Evolutionary conservation across 2,888 invertebrate species (phyloP), one percentile per base, ranked within the genome.

Genomic region (Horisme vitalbata): DNA sequence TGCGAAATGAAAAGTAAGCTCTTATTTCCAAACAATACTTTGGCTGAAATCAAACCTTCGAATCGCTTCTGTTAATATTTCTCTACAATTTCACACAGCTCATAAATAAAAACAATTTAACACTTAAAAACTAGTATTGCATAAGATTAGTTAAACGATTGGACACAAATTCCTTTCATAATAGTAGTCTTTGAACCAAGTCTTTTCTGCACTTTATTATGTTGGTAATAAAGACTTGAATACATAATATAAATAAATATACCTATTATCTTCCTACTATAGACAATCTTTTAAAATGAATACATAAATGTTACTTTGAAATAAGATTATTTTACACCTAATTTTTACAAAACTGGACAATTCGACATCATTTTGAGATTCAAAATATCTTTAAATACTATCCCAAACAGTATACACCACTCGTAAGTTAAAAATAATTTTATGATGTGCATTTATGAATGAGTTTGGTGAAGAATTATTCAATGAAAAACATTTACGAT

Each of bases 71-170:
- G 74, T 72, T 69, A 62, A 69, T 67, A 69, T 39, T 55, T 68
- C 71, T 73, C 59, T 65, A 62, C 58, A 59, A 57, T 67, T 68
- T 72, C 70, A 76, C 77, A 80, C 79, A 71, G 68, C 65, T 71
- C 72, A 87, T 88, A 88, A 87, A 85, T 86, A 85, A 85, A 86
- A 89, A 87, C 82, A 87, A 88, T 83, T 83, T 83, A 89, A 88
- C 89, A 89, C 89, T 89, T 89, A 89, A 63, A 44, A 81, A 68
- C 89, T 88, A 89, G 79, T 88, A 89, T 89, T 89, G 89, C 89
- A 87, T 87, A 86, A 83, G 83, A 85, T 81, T 56, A 58, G 66
- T 71, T 75, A 83, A 78, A 79, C 77, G 74, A 85, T 83, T 71
- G 79, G 75, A 79, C 69, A 49, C 35, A 20, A 39, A 44, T 66